Conservation (phyloP, 2,888 invertebrate genomes). For the Phania funesta region DNA sequence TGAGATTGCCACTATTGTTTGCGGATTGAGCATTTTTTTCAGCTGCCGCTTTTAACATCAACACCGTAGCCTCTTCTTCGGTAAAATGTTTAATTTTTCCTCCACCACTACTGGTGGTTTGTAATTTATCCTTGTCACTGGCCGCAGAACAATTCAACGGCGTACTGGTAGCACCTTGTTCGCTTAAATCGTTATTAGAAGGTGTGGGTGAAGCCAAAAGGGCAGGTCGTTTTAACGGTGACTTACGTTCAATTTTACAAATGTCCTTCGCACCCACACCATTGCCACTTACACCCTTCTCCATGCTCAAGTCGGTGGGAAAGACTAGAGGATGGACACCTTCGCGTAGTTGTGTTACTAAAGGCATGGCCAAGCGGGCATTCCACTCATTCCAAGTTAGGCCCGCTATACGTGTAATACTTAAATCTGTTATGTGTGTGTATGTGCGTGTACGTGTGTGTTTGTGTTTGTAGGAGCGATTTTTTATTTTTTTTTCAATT, state of each 20-base stretch:
- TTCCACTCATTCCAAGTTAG: conserved; percentile 88
- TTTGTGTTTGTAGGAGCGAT: background rate
- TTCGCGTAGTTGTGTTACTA: conserved; percentile 83
- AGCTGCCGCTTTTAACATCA: conserved; percentile 76
- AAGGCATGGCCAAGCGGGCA: conserved; percentile 87
- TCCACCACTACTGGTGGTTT: conserved; percentile 61
- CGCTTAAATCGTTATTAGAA: conserved; percentile 53
- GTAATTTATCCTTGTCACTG: conserved; percentile 60
- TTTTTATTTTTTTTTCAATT: conserved; percentile 54
- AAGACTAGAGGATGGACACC: conserved; percentile 80
- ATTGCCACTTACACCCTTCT: conserved; percentile 71
- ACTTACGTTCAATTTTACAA: conserved; percentile 71
- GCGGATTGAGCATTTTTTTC: conserved; percentile 73
- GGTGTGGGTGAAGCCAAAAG: conserved; percentile 55
- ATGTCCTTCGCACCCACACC: conserved; percentile 39
- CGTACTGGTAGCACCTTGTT: conserved; percentile 53
- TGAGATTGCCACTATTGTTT: conserved; percentile 72
- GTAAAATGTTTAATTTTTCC: conserved; percentile 75
- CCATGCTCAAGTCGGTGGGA: conserved; percentile 79
- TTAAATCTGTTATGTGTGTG: conserved; percentile 83
- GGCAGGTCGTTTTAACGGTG: conserved; percentile 70
- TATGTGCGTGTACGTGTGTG: conserved; percentile 71
- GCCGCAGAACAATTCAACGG: conserved; percentile 57
- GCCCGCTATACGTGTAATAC: conserved; percentile 86
- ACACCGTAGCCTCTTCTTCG: conserved; percentile 76